A percentile compares a stretch with the other conserved stretches of the same genome.
Evolutionary conservation across 2,797 vertebrate genomes (phyloP).

Genomic region (Tragelaphus oryx): DNA sequence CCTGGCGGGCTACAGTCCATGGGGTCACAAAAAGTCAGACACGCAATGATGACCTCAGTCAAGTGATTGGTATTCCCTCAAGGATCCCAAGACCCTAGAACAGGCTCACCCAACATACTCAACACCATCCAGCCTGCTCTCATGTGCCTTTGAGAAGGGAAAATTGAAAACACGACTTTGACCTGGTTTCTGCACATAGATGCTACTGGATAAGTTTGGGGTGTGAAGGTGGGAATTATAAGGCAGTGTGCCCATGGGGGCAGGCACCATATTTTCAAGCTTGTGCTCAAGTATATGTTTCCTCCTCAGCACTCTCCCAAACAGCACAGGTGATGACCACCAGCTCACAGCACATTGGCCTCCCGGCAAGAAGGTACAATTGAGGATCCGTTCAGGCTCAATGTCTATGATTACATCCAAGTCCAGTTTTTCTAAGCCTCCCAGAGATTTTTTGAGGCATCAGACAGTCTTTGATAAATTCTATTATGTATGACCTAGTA

Average conservation of each 20-base stretch:
- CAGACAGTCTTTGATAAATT: neutral
- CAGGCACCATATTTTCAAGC: no score
- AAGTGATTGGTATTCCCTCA: neutral
- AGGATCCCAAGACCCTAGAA: neutral
- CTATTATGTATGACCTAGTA: neutral
- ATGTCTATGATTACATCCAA: neutral
- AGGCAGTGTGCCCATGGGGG: neutral
- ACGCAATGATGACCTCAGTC: neutral
- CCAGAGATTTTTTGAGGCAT: neutral
- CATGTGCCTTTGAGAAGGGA: neutral
- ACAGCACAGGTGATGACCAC: no score
- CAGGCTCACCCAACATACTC: accelerated
- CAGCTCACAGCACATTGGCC: accelerated
- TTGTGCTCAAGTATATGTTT: neutral
- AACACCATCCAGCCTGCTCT: neutral
- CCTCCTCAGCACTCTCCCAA: neutral
- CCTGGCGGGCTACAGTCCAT: neutral
- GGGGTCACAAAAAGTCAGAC: neutral
- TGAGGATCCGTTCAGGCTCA: accelerated
- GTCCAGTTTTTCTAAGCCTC: neutral
- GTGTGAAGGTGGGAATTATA: neutral
- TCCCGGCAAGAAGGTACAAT: accelerated
- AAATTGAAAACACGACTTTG: neutral
- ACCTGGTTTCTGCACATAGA: neutral
- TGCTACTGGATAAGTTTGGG: no score